Percentiles rank a stretch among this genome's conserved stretches.
Evolutionary conservation across 2,113 vertebrate genomes (phyloP).

Genomic region (Cyprinodon variegatus): DNA sequence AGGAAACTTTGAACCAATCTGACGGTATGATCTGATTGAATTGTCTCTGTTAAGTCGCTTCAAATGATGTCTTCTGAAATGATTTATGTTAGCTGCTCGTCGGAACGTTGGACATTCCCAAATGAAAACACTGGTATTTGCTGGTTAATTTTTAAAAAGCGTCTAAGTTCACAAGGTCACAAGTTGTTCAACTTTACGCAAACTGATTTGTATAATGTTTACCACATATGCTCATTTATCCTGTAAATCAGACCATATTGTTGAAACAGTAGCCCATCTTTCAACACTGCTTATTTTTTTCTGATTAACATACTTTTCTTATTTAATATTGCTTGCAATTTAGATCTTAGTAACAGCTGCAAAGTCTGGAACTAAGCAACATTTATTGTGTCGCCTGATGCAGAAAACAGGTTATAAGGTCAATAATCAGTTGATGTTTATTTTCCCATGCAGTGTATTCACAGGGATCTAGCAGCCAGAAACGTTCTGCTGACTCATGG

Average conservation of each 20-base stretch:
- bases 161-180: too few species aligned
- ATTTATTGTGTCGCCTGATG: not conserved
- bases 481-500: conserved; percentile 96
- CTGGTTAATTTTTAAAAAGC: too few species aligned
- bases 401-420: conserved; percentile 29
- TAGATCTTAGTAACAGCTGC: conserved; percentile 4
- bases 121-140: too few species aligned
- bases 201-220: too few species aligned
- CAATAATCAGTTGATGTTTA: conserved; percentile 8
- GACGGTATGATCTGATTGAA: too few species aligned
- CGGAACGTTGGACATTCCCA: too few species aligned
- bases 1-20: too few species aligned
- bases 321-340: conserved; percentile 7
- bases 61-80: too few species aligned
- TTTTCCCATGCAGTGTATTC: conserved; percentile 87
- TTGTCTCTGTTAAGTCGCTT: too few species aligned
- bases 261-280: not conserved
- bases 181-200: not conserved
- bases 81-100: too few species aligned
- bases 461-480: conserved; percentile 95
- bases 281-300: not conserved
- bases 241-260: not conserved
- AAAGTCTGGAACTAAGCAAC: not conserved
- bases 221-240: not conserved
- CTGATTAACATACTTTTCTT: not conserved